Conservation (phyloP, 2,113 vertebrate species). For the Chascanopsetta lugubris region DNA sequence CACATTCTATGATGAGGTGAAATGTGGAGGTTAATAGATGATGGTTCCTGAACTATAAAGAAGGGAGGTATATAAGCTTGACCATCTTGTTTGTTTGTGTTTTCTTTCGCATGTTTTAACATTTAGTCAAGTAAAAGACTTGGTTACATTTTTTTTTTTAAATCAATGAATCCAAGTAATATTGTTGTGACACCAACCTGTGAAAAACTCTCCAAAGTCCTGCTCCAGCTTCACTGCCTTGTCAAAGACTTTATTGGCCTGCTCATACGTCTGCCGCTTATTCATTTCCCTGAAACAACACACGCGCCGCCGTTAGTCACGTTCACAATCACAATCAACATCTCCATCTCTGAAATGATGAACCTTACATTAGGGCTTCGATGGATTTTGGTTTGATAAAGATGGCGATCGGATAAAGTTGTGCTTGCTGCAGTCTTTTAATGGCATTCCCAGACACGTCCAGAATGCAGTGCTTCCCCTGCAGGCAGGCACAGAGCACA, state of each 20-base stretch:
- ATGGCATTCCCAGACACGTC: constrained; percentile 99
- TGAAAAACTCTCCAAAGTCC: constrained; percentile 99
- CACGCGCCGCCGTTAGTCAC: neutral
- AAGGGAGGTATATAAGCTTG: too few species aligned
- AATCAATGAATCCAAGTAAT: neutral
- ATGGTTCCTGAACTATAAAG: too few species aligned
- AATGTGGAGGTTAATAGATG: too few species aligned
- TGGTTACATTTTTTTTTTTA: too few species aligned
- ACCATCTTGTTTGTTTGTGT: too few species aligned
- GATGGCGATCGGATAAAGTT: constrained; percentile 97
- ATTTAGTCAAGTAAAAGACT: too few species aligned
- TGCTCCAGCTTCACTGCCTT: constrained; percentile 99
- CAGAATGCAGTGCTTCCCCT: constrained; percentile 99
- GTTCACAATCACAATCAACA: neutral
- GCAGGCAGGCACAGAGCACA: constrained; percentile 45
- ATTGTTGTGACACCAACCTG: constrained; percentile 82
- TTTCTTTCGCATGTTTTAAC: too few species aligned
- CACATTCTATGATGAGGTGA: too few species aligned
- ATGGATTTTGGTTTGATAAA: constrained; percentile 99
- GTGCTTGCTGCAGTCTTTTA: constrained; percentile 98
- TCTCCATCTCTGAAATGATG: neutral
- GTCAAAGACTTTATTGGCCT: constrained; percentile 98
- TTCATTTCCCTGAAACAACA: constrained; percentile 94
- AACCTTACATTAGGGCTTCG: constrained; percentile 96
- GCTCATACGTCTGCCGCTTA: constrained; percentile 96